Conservation (phyloP, 1,140 invertebrate species). For the Drosophila lowei region DNA sequence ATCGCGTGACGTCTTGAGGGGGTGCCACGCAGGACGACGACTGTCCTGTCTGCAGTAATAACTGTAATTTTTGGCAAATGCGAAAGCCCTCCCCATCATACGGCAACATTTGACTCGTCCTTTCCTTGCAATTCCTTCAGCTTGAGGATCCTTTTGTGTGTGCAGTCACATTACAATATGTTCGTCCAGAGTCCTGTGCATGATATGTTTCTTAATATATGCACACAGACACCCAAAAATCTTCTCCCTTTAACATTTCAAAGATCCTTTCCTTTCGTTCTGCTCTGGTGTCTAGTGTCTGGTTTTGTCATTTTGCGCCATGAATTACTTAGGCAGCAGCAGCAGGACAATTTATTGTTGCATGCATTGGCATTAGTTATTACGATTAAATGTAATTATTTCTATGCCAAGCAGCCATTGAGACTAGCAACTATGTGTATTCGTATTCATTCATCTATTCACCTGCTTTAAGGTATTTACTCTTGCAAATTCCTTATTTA, state of each 20-base stretch:
- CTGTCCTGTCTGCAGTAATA: slow-evolving; percentile 80
- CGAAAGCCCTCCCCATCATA: slow-evolving; percentile 25
- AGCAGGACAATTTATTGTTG: slow-evolving; percentile 44
- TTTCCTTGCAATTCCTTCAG: neutral
- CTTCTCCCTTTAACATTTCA: slow-evolving; percentile 41
- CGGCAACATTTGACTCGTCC: slow-evolving; percentile 34
- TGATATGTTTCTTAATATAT: slow-evolving; percentile 78
- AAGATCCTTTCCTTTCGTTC: slow-evolving; percentile 28
- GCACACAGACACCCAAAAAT: slow-evolving; percentile 67
- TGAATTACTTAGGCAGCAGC: slow-evolving; percentile 66
- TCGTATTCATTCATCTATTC: slow-evolving; percentile 9
- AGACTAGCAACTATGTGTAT: slow-evolving; percentile 19
- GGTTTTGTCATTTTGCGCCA: slow-evolving; percentile 50
- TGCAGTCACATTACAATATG: slow-evolving; percentile 44
- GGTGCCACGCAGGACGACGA: slow-evolving; percentile 29
- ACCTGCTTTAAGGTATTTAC: slow-evolving; percentile 19
- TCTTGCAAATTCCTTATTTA: slow-evolving; percentile 4
- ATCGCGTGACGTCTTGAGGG: slow-evolving; percentile 32
- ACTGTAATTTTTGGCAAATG: slow-evolving; percentile 81
- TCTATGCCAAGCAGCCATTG: slow-evolving; percentile 1
- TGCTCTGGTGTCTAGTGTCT: slow-evolving; percentile 14
- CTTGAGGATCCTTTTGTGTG: neutral
- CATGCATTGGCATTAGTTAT: slow-evolving; percentile 52
- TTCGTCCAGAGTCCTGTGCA: slow-evolving; percentile 11
- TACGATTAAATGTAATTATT: slow-evolving; percentile 44